Evolutionary conservation across 1,140 invertebrate species (phyloP), one percentile per base, ranked within the genome.

Genomic region (Meloidogyne exigua): DNA sequence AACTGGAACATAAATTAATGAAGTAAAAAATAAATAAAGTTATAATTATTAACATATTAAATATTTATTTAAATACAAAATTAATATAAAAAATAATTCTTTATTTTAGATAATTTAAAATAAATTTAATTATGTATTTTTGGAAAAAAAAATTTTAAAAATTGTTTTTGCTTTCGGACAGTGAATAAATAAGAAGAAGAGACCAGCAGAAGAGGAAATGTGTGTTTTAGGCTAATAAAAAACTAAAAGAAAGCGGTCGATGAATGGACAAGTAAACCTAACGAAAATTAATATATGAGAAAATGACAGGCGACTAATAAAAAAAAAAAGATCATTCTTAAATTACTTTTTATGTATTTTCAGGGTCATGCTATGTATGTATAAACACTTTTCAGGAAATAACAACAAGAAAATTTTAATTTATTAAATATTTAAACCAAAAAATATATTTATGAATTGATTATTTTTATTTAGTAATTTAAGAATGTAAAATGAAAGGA

Each of bases 21-120:
- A n/a, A 57, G 18, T 57, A 57, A 57, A n/a, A 57, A 57, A 57
- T 57, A 57, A 57, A 57, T 57, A 57, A 57, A 57, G n/a, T 57
- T 57, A 57, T n/a, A 57, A 57, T 57, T 7, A 39, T 39, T 57
- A 57, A 57, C 49, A 49, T 49, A 49, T 49, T 49, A 49, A 49
- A 49, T 42, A 42, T 5, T 42, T 42, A n/a, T n/a, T 12, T 12
- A 11, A 44, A 18, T 9, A 44, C 12, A 42, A 42, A 4, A 12
- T 42, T 12, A 18, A 18, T 15, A 49, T 18, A 15, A 49, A 49
- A 18, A 49, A 15, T 18, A 49, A 49, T 57, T 57, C 21, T 49
- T 3, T 13, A 18, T 49, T 18, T 32, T 32, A 32, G 7, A 32
- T 32, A 32, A 32, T 32, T 32, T 32, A 32, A 32, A 32, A 3